Evolutionary conservation across 2,888 invertebrate species (phyloP), one percentile per base, ranked within the genome.

Genomic region (Macrophya alboannulata): DNA sequence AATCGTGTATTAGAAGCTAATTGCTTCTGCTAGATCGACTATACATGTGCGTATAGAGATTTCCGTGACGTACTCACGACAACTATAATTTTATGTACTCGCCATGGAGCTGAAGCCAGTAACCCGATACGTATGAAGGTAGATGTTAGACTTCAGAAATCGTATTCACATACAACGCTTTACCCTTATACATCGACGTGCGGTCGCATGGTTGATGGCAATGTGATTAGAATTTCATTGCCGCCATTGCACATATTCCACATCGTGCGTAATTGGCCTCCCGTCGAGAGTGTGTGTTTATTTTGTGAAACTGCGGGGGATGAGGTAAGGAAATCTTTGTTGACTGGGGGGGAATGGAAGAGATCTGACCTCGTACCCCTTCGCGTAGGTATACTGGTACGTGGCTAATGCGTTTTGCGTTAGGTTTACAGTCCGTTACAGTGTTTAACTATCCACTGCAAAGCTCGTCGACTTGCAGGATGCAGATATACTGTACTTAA

Each of bases 151-250:
- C 48, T 21, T 51, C 25, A 40, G 25, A 51, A 12, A 55, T 55
- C n/a, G 25, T 10, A 55, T 5, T n/a, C n/a, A 31, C 31, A 21
- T 55, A n/a, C n/a, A 55, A 77, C n/a, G 25, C 25, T 77, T 77
- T 37, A 48, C 51, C 55, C 37, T 51, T 17, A 55, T 37, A 55
- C 37, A 55, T 55, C 84, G 77, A 85, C 86, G 84, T 21, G 45
- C 86, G 86, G 87, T 81, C 85, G 87, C 84, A 85, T 84, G 88
- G 88, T 90, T 89, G 91, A 87, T 89, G 89, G 88, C 88, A 86
- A 87, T 90, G 91, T 92, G 91, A 91, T 92, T 92, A 91, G 90
- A 89, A 91, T 91, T 91, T 92, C 92, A 92, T 92, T 90, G 89
- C 89, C 89, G 90, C 88, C 88, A 87, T 91, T 90, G 89, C 90